Percentiles rank a stretch among this genome's conserved stretches.
phyloP scores from a whole-genome alignment of 1,140 invertebrate species.

The Babylonia areolata region DNA sequence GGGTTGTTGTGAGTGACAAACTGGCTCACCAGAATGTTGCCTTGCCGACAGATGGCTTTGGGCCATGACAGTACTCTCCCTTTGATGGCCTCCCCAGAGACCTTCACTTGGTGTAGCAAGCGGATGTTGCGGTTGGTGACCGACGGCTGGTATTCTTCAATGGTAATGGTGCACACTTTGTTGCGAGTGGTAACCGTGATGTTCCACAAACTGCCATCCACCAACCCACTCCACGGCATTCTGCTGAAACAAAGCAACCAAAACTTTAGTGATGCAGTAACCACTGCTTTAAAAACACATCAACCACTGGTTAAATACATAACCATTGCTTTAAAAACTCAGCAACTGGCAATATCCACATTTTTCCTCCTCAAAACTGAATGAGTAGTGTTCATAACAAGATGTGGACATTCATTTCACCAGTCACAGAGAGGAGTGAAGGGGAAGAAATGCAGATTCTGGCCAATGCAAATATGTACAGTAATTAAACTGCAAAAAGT shows the following conservation, averaged over 20 bases:
- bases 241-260: not conserved
- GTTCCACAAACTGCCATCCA: slow-evolving; percentile 20
- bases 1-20: slow-evolving; percentile 25
- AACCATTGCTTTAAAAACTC: no score
- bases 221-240: slow-evolving; percentile 19
- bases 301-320: no score
- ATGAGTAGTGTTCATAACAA: no score
- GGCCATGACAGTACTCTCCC: slow-evolving; percentile 24
- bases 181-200: slow-evolving; percentile 7
- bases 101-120: not conserved
- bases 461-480: no score
- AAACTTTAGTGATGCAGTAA: no score
- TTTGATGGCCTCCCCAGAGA: slow-evolving; percentile 1
- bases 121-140: not conserved
- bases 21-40: slow-evolving; percentile 26
- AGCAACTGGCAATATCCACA: no score
- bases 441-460: no score
- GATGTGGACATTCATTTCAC: no score
- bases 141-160: not conserved
- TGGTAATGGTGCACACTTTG: not conserved
- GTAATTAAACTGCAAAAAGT: no score
- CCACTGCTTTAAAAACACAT: no score
- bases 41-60: slow-evolving; percentile 34
- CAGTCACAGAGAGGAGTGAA: no score
- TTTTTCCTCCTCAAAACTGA: no score